Base-by-base conservation (phyloP, 2,113 vertebrate species). In the Campylorhamphus procurvoides region DNA sequence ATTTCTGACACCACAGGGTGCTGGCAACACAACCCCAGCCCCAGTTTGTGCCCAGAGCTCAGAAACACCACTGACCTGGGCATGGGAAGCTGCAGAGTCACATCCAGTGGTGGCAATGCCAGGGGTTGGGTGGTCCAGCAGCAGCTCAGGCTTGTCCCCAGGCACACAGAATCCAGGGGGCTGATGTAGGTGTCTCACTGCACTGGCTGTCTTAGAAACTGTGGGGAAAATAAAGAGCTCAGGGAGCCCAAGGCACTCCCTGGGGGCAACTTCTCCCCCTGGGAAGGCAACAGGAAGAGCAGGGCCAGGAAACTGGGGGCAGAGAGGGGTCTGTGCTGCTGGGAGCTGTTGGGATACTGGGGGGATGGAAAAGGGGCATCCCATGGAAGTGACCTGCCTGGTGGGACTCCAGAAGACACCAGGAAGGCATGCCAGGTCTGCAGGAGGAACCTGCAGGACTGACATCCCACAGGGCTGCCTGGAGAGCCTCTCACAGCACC, bases 21-120 rank as follows among this genome's bases (percentile, higher is more conserved):
- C 11, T 2, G 12, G 69, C n/a, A n/a, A 5, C 10, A 2, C 4
- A 31, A 68, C 44, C 23, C 35, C 40, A 18, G 40, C 22, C 55
- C 37, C 0, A 8, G 29, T 29, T 8, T 13, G 39, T 37, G 2
- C 58, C 49, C 7, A 2, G 19, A 23, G 81, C 66, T 55, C 11
- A 13, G 2, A 17, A 64, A n/a, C 2, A 3, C 10, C 4, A 10
- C 18, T 0, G 10, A 20, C 7, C 5, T 1, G 24, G 50, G 73
- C 40, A 5, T 15, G 31, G 49, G 59, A 79, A 42, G 33, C 7
- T 11, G 8, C 5, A 2, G 27, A 27, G 24, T 4, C 44, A 3
- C 18, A 1, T 50, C 2, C 11, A 49, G 86, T 35, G 16, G 24
- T 0, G 5, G 52, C 35, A 39, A 2, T 6, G 25, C 9, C 0